Conservation (phyloP, 2,797 vertebrate genomes). For the Hemibagrus guttatus region DNA sequence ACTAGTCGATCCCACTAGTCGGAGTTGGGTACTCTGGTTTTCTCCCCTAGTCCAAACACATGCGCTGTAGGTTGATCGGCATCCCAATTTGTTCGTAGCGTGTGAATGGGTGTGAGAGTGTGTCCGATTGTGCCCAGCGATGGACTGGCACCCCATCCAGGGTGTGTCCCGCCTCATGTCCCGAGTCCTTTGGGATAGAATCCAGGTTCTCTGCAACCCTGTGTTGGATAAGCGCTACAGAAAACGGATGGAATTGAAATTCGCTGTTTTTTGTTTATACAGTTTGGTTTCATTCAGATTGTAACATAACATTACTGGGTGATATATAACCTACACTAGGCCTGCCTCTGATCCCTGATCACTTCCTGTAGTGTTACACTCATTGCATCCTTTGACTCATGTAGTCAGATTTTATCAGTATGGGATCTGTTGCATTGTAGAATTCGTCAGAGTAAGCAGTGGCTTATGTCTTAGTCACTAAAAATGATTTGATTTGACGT, state of each 20-base stretch:
- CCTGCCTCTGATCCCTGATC: not conserved
- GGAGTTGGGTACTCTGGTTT: too few relatives aligned
- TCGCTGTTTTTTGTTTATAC: too few relatives aligned
- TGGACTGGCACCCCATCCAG: too few relatives aligned
- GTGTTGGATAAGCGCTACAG: too few relatives aligned
- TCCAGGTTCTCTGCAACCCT: too few relatives aligned
- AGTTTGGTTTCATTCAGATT: not conserved
- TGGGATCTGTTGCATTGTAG: not conserved
- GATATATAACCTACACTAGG: not conserved
- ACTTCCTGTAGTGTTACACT: not conserved
- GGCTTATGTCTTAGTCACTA: not conserved
- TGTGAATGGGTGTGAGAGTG: not conserved
- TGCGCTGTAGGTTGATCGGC: not conserved
- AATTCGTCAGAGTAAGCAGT: not conserved
- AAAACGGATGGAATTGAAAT: not conserved
- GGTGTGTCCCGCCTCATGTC: too few relatives aligned
- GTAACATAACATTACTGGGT: too few relatives aligned
- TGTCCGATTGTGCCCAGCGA: not conserved
- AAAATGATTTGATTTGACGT: not conserved
- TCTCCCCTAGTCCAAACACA: too few relatives aligned
- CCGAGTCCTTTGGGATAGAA: too few relatives aligned
- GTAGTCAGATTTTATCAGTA: not conserved
- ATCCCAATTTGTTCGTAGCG: not conserved
- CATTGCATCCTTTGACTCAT: not conserved
- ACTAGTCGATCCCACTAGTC: too few relatives aligned